Base-by-base conservation (phyloP, 2,113 vertebrate species). In the Brachyistius frenatus region DNA sequence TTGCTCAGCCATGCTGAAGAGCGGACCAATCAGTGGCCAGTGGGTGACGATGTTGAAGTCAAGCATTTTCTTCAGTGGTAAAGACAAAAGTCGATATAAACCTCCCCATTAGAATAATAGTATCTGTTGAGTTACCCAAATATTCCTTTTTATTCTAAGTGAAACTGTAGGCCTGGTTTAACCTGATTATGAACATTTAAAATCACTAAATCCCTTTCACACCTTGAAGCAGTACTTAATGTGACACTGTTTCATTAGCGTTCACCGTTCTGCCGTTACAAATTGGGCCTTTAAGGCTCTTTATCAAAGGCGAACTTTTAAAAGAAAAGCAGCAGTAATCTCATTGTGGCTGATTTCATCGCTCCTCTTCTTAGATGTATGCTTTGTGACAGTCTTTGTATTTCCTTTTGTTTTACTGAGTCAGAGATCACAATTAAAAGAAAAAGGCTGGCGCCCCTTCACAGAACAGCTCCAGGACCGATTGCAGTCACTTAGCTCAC, bases 401-500 rank as follows among this genome's bases (percentile, higher is more conserved):
- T 63, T 60, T 55, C 32, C 55, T 65, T 71, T 64, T 75, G 49
- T 74, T 75, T 62, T 23, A 78, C 70, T 39, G 73, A 49, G 60
- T 80, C 69, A 60, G 15, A 75, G 69, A 52, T 36, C 3, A 3
- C 39, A 31, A 63, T 78, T 71, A 73, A 39, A 69, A 44, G 23
- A 23, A 62, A 78, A 71, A 71, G 6, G 11, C 58, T 5, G 3
- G 30, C 56, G 49, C 66, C 72, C 31, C 58, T 72, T 81, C 61
- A 77, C 37, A 61, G 41, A 65, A 55, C 70, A 67, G 66, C 60
- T 76, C 46, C 55, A 73, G 66, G 77, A 60, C 70, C 53, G 70
- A 69, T 72, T 88, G 64, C 31, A 85, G 73, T 87, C 82, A 89
- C 81, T 86, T 84, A 63, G 66, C 76, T 70, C 39, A 61, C 76